Percentiles rank a stretch among this genome's conserved stretches.
Evolutionary conservation across 2,797 vertebrate genomes (phyloP).

Genomic region (Denticeps clupeoides): DNA sequence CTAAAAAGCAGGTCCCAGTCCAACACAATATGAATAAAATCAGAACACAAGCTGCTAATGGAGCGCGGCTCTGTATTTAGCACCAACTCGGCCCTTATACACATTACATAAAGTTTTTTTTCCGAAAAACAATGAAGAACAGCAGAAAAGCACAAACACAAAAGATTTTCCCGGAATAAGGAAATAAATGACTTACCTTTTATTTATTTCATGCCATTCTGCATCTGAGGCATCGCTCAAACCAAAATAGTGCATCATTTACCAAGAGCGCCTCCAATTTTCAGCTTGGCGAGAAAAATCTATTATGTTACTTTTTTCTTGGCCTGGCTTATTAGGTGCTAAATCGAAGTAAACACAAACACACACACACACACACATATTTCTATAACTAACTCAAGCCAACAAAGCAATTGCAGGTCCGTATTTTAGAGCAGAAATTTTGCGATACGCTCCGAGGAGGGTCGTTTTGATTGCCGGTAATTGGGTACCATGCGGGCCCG

Average conservation of each 20-base stretch:
- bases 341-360: conserved; percentile 40
- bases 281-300: conserved; percentile 52
- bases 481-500: not conserved
- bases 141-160: too few species aligned
- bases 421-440: not conserved
- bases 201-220: too few species aligned
- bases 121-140: too few species aligned
- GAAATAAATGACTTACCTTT: too few species aligned
- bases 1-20: too few species aligned
- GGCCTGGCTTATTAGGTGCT: conserved; percentile 29
- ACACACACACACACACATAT: not conserved
- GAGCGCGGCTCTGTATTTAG: too few species aligned
- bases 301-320: conserved; percentile 51
- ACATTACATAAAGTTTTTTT: too few species aligned
- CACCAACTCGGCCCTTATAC: too few species aligned
- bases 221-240: conserved; percentile 16
- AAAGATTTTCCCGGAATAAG: too few species aligned
- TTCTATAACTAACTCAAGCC: conserved; percentile 1
- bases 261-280: conserved; percentile 46
- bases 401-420: not conserved
- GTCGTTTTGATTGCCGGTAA: not conserved
- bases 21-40: too few species aligned
- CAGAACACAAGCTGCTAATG: too few species aligned
- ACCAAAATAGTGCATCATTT: conserved; percentile 49
- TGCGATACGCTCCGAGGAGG: not conserved